Base-by-base conservation (phyloP, 2,888 invertebrate species). In the Drosophila robusta region DNA sequence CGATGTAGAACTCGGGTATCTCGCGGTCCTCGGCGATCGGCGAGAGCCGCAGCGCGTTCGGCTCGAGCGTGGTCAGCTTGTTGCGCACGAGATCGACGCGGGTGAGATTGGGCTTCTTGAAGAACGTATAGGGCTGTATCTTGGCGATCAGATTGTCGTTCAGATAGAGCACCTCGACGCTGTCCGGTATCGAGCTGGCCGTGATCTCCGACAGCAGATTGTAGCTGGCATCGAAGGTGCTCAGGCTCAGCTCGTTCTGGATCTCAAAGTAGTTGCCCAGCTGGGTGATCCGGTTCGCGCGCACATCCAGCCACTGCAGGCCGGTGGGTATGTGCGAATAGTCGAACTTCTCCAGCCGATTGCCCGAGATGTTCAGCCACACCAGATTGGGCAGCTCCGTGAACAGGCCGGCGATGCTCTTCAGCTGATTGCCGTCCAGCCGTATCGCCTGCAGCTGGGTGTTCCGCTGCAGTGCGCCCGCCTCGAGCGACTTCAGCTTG, bases 61-160 rank as follows among this genome's bases (percentile, higher is more conserved):
- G 94, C 92, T 98, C 97, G 95, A 98, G 95, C 88, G 96, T 96
- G 87, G 96, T 95, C 90, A 98, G 96, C 92, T 96, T 96, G 94
- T 98, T 98, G 90, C 97, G 96, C 93, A 97, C 97, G 90, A 98
- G 94, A 94, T 98, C 98, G 87, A 97, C 98, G 89, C 97, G 94
- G 74, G 97, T 97, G 90, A 98, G 94, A 93, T 98, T 98, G 84
- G 95, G 95, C 93, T 98, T 98, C 93, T 96, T 96, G 91, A 97
- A 94, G 93, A 98, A 98, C 78, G 97, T 97, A 92, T 97, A 96
- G 45, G 97, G 96, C 92, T 97, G 97, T 80, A 98, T 96, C 91
- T 94, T 94, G 83, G 95, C 94, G 92, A 98, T 97, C 91, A 95
- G 94, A 94, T 98, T 98, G 93, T 98, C 96, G 93, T 97, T 97